Evolutionary conservation across 2,888 invertebrate species (phyloP), one percentile per base, ranked within the genome.

Genomic region (Sinelater perroti): DNA sequence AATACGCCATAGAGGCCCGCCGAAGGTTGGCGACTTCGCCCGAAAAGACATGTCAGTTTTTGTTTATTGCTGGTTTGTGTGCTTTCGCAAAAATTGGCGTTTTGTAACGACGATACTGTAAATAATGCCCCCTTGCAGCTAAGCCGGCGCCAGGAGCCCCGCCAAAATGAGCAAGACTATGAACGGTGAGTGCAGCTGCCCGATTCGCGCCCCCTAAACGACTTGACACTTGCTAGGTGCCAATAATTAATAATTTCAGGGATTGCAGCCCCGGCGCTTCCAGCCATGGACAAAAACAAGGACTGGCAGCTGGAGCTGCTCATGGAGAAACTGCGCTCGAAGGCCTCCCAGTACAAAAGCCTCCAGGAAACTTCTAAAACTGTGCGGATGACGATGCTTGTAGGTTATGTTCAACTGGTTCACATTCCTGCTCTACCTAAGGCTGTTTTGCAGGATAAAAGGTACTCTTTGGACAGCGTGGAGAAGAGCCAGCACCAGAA

Each of bases 251-350:
- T 49, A 46, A 50, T 20, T 50, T 8, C 21, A 45, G 57, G 52
- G 14, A 45, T 17, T n/a, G 6, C 44, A n/a, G 13, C 44, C 13
- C 16, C 30, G 16, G 11, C 26, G 49, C 17, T 31, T 17, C 24
- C 56, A 46, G 56, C 60, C 56, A 72, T 72, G 69, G 87, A 87
- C 60, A 87, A 87, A 70, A 83, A 83, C 60, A 88, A 86, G 75
- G 86, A 87, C 78, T 87, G 87, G 84, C 91, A 93, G 76, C 86
- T 91, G 80, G 92, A 94, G 78, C 85, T 93, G 58, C 81, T 95
- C 60, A 95, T 97, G 95, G 95, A 96, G 75, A 92, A 92, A 74
- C 80, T 97, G 47, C 86, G 95, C 55, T 90, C 91, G 33, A 93
- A 94, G 80, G 85, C 89, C 61, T 84, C 87, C 46, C 91, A 92